These are phyloP conservation scores for Crocidura indochinensis DNA, from an alignment of 2,797 vertebrate genomes.

Conservation along the genomic window DNA sequence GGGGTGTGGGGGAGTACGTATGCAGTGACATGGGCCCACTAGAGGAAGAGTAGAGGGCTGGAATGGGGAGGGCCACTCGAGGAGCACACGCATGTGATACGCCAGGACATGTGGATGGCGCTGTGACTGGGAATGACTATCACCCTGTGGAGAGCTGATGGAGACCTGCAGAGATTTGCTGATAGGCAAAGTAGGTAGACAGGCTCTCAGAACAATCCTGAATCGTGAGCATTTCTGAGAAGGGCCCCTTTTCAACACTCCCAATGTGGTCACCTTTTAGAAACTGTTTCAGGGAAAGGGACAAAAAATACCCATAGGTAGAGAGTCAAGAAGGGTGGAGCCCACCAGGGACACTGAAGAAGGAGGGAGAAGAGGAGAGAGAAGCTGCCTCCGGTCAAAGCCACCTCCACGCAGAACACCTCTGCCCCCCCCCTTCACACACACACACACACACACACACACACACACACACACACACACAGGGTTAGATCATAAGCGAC, in stretches of 20 bases:
- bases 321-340: neutral
- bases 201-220: neutral
- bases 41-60: too few species aligned
- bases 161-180: neutral
- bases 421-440: neutral
- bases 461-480: neutral
- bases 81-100: too few species aligned
- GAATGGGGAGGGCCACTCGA: too few species aligned
- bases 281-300: neutral
- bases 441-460: neutral
- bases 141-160: neutral
- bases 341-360: neutral
- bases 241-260: neutral
- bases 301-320: neutral
- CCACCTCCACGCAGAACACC: neutral
- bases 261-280: slow-evolving; percentile 11
- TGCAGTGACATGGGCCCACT: too few species aligned
- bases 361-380: neutral
- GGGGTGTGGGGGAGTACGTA: too few species aligned
- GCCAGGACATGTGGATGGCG: too few species aligned
- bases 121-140: too few species aligned
- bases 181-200: neutral
- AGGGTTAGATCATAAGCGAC: neutral
- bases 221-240: neutral
- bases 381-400: neutral